Conservation (phyloP, 1,140 invertebrate genomes). For the Meloidogyne chitwoodi region DNA sequence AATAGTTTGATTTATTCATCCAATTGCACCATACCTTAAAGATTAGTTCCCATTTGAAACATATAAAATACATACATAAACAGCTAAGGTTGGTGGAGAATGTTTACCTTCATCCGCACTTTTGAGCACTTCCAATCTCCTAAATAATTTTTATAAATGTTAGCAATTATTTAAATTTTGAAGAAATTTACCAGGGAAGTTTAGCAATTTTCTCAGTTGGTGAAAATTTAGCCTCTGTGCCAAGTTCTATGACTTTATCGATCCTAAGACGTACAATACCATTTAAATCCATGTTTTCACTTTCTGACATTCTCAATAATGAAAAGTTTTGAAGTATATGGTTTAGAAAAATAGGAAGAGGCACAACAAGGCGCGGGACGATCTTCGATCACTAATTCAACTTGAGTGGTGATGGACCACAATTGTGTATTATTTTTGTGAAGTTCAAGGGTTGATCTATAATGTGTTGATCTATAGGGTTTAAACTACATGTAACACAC, state of each 20-base stretch:
- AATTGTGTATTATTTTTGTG: too few species aligned
- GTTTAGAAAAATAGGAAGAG: too few species aligned
- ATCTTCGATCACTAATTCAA: too few species aligned
- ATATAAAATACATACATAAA: background rate
- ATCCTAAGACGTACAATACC: constrained; percentile 3
- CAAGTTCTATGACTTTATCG: constrained; percentile 3
- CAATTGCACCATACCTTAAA: constrained; percentile 13
- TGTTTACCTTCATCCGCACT: constrained; percentile 9
- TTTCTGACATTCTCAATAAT: background rate
- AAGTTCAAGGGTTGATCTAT: too few species aligned
- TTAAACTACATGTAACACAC: too few species aligned
- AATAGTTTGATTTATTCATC: constrained; percentile 5
- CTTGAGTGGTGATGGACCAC: too few species aligned
- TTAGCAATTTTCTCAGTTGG: constrained; percentile 7
- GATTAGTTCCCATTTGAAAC: background rate
- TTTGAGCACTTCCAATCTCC: constrained; percentile 18
- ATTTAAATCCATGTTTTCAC: background rate
- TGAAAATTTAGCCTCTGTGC: constrained; percentile 3
- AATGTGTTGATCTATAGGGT: too few species aligned
- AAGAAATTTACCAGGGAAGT: constrained; percentile 10
- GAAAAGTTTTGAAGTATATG: too few species aligned
- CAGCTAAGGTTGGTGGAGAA: constrained; percentile 15
- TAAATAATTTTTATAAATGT: background rate
- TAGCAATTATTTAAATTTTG: background rate
- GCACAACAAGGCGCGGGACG: too few species aligned